A percentile compares a stretch with the other conserved stretches of the same genome.
phyloP scores from a whole-genome alignment of 2,797 vertebrate genomes.

The Cossypha polioptera region DNA sequence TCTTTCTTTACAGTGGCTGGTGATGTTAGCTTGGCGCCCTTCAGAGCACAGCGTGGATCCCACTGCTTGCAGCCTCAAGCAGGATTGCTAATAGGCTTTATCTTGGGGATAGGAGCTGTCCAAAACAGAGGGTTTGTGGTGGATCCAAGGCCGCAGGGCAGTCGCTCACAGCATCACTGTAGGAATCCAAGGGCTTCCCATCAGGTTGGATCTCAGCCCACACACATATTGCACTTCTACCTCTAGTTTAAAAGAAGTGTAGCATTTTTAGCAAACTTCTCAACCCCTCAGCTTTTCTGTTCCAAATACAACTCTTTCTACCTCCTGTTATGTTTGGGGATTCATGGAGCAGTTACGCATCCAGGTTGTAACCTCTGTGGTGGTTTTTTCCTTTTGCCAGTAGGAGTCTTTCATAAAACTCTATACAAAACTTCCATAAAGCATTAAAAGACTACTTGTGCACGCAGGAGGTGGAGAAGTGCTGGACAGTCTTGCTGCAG shows the following conservation, averaged over 20 bases:
- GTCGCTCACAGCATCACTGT: rapidly evolving
- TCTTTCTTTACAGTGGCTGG: not conserved
- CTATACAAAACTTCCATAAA: not conserved
- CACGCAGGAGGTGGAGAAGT: not conserved
- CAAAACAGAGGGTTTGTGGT: not conserved
- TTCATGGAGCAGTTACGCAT: not conserved
- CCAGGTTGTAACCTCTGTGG: not conserved
- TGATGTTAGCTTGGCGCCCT: not conserved
- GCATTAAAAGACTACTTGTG: not conserved
- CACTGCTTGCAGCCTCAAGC: not conserved
- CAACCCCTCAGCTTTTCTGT: not conserved
- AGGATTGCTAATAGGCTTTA: not conserved
- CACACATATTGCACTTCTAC: not conserved
- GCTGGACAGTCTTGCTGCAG: not conserved
- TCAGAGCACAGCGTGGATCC: not conserved
- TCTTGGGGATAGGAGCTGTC: not conserved
- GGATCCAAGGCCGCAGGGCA: not conserved
- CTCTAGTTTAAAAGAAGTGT: not conserved
- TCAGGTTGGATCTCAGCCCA: rapidly evolving
- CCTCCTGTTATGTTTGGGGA: not conserved
- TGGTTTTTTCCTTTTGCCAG: not conserved
- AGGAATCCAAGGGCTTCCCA: not conserved
- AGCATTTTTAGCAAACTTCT: not conserved
- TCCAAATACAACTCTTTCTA: not conserved
- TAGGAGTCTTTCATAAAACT: not conserved